These are phyloP conservation scores for Pimephales promelas DNA, from an alignment of 2,113 vertebrate species.

Conservation along the genomic window DNA sequence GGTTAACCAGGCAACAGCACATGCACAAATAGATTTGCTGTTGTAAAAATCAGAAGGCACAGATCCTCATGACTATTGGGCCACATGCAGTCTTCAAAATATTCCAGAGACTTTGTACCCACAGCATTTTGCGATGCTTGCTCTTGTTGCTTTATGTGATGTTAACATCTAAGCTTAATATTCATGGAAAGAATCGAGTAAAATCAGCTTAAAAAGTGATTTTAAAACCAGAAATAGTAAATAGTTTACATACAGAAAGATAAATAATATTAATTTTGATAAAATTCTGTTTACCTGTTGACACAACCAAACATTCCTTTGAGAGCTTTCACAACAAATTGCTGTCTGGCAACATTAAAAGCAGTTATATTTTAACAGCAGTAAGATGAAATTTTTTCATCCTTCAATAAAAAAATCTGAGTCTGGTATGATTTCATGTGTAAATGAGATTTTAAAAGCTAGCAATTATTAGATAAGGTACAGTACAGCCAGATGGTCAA, in stretches of 20 bases:
- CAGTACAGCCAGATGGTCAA: background rate
- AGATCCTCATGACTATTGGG: background rate
- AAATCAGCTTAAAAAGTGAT: background rate
- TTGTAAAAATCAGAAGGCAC: conserved; percentile 13
- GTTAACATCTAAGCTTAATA: background rate
- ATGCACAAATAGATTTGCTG: conserved; percentile 48
- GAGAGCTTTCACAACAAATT: background rate
- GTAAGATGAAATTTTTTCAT: background rate
- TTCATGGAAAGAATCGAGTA: background rate
- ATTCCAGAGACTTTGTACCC: background rate
- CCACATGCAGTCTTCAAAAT: conserved; percentile 1
- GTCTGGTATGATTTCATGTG: background rate
- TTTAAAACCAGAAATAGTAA: background rate
- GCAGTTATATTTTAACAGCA: background rate
- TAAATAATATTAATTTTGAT: background rate
- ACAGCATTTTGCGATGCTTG: background rate
- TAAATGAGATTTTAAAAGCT: background rate
- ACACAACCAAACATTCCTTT: background rate
- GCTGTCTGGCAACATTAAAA: background rate
- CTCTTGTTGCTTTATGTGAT: background rate
- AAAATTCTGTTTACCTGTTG: background rate
- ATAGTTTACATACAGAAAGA: background rate
- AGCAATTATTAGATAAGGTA: background rate
- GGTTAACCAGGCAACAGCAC: conserved; percentile 46
- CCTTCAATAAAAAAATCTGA: background rate